phyloP scores from a whole-genome alignment of 2,888 invertebrate species.

The Sarcophaga rosellei region DNA sequence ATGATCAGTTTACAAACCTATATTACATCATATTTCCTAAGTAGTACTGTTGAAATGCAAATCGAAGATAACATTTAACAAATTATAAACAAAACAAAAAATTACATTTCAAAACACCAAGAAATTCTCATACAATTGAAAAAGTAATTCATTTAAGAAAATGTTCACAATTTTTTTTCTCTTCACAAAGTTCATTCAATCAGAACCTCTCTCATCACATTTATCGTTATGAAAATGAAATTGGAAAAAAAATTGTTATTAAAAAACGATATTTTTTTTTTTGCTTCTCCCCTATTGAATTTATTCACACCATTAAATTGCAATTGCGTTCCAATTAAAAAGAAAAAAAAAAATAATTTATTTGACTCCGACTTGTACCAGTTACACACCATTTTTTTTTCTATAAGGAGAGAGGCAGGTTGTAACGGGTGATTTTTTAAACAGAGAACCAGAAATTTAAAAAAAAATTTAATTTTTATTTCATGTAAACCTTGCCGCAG shows the following conservation, averaged over 20 bases:
- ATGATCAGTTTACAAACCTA: not conserved
- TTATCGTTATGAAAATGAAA: slow-evolving; percentile 6
- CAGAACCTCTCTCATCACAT: slow-evolving; percentile 17
- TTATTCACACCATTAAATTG: slow-evolving; percentile 65
- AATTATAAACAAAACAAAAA: slow-evolving; percentile 1
- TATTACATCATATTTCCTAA: not conserved
- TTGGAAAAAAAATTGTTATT: not conserved
- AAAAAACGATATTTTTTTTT: not conserved
- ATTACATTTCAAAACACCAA: slow-evolving; percentile 2
- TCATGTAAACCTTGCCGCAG: too few relatives aligned
- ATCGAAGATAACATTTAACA: not conserved
- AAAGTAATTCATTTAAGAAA: not conserved
- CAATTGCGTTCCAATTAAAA: slow-evolving; percentile 49
- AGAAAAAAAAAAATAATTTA: not conserved
- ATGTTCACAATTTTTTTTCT: not conserved
- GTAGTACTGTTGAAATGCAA: not conserved
- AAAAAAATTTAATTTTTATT: too few relatives aligned
- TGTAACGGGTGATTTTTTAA: too few relatives aligned
- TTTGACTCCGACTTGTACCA: slow-evolving; percentile 27
- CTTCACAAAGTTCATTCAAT: slow-evolving; percentile 37
- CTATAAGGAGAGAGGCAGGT: too few relatives aligned
- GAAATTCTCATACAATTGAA: slow-evolving; percentile 5
- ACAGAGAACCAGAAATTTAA: too few relatives aligned
- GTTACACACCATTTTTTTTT: slow-evolving; percentile 17
- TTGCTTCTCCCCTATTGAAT: not conserved